Evolutionary conservation across 2,888 invertebrate genomes (phyloP), one percentile per base, ranked within the genome.

Genomic region (Pachymerium ferrugineum): DNA sequence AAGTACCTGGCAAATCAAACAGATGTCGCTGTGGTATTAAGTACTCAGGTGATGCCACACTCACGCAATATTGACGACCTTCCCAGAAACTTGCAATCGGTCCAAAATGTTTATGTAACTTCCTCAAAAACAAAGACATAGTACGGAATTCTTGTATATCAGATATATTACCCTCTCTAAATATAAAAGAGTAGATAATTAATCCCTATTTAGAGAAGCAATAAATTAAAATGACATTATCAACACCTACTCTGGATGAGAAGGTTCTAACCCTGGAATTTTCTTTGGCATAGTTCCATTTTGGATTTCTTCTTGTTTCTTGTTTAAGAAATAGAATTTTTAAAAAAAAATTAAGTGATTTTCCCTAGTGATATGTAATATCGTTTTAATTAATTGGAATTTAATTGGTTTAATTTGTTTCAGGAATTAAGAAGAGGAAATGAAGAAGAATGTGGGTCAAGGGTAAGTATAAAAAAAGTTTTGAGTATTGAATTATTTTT

Each of bases 11-110:
- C 31, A 70, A 30, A 70, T 31, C 12, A 16, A 30, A 70, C n/a
- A 70, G 35, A 30, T 70, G 70, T 14, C 70, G 70, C 35, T 31
- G 30, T 3, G 12, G 70, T 74, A 81, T 80, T 74, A 83, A 82
- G 5, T 82, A 78, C 62, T 80, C 79, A 2, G 83, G 81, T 30
- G 80, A 80, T 19, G 81, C 80, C n/a, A 83, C 79, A 77, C 83
- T 83, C 74, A 83, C 81, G n/a, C 80, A 78, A 68, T 80, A 79
- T 71, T 79, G 76, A 29, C 79, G 76, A 31, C 81, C 82, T 77
- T 79, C 79, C 82, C 83, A 83, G 76, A 84, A 83, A 16, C 82
- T 81, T 12, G 80, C 80, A 31, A 83, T 81, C 1, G 80, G 76
- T n/a, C 83, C 83, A 78, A 79, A 81, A 54, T 80, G 76, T 31